Evolutionary conservation across 2,113 vertebrate species (phyloP).

Genomic region (Penelope pileata): DNA sequence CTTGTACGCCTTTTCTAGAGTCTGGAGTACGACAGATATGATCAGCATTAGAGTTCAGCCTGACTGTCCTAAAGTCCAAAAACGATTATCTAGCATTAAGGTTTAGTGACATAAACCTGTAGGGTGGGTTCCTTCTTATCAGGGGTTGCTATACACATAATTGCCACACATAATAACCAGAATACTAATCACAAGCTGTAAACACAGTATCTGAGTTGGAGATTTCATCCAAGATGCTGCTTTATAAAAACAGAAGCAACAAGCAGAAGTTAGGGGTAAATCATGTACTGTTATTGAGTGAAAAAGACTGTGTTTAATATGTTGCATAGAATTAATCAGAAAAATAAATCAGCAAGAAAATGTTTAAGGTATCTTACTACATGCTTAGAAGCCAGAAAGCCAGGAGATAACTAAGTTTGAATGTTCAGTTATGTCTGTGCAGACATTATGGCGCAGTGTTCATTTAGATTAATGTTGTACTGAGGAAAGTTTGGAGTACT

Average conservation of each 20-base stretch:
- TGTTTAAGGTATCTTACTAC: background rate
- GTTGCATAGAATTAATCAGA: background rate
- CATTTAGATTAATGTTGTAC: background rate
- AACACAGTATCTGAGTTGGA: background rate
- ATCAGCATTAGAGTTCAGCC: background rate
- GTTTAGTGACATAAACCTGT: background rate
- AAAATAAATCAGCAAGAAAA: background rate
- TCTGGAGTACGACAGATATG: slow-evolving; percentile 48
- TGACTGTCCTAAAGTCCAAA: background rate
- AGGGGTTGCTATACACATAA: background rate
- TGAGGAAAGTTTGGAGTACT: background rate
- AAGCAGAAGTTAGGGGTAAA: background rate
- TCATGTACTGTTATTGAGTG: background rate
- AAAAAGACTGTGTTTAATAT: background rate
- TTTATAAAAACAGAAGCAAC: background rate
- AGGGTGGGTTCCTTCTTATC: background rate
- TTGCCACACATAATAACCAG: background rate
- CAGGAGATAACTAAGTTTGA: background rate
- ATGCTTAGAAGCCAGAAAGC: background rate
- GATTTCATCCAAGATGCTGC: background rate
- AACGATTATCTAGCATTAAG: background rate
- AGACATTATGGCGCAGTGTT: background rate
- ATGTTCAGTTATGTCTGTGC: background rate
- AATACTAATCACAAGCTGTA: background rate
- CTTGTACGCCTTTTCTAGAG: slow-evolving; percentile 74